These are phyloP conservation scores for Protobothrops flavoviridis DNA, from an alignment of 2,113 vertebrate genomes.

Conservation along the genomic window DNA sequence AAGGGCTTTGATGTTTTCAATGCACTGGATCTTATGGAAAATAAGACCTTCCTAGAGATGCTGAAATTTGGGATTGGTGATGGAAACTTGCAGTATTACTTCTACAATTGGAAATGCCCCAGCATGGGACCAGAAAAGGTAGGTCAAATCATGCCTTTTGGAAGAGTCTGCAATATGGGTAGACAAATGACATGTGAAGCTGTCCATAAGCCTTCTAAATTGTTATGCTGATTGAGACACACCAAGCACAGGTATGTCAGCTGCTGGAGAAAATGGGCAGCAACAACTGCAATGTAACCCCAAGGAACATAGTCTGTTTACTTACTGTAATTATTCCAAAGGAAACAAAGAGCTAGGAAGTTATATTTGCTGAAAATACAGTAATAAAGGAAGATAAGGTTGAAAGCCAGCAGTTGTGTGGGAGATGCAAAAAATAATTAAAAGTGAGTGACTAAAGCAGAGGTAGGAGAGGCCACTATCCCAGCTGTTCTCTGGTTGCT, in stretches of 20 bases:
- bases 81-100: constrained; percentile 99
- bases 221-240: neutral
- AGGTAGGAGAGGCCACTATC: too few species aligned
- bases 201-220: neutral
- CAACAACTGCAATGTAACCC: neutral
- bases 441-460: too few species aligned
- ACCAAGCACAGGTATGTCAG: neutral
- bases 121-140: constrained; percentile 98
- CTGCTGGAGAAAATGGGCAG: neutral
- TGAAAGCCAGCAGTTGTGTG: too few species aligned
- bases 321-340: neutral
- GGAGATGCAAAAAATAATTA: too few species aligned
- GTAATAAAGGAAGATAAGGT: too few species aligned
- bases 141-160: constrained; percentile 1
- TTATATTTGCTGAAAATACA: too few species aligned
- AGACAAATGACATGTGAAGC: neutral
- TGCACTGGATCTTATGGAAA: constrained; percentile 99
- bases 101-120: constrained; percentile 99
- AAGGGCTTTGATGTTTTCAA: constrained; percentile 99
- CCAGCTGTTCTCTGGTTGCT: too few species aligned
- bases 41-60: constrained; percentile 98
- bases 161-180: too few species aligned
- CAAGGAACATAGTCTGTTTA: neutral
- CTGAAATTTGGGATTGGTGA: constrained; percentile 98
- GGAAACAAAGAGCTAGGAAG: too few species aligned